Evolutionary conservation across 2,113 vertebrate species (phyloP), one percentile per base, ranked within the genome.

Genomic region (Scortum barcoo): DNA sequence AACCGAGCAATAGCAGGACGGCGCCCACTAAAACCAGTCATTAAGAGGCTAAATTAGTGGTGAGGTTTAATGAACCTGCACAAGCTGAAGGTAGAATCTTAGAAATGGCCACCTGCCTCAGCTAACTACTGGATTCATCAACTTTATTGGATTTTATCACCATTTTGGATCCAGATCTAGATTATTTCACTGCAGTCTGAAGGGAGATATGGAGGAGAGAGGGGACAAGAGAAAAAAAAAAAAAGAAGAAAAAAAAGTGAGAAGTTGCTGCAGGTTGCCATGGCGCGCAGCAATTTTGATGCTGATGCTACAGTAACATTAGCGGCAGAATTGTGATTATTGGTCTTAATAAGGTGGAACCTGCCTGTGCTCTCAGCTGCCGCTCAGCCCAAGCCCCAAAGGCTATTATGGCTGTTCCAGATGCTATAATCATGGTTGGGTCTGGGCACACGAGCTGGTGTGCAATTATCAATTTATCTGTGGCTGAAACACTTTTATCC

Each of bases 21-120:
- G 70, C 56, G 89, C 70, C 85, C 76, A 88, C 66, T 89, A 87
- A 88, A 93, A 87, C 81, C 86, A 83, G 58, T 83, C 88, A 89
- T 93, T 90, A 94, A 54, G 20, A 61, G 58, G 81, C 76, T 85
- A 88, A 93, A 93, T 84, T 87, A 90, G 73, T 81, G 76, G 69
- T 56, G 20, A 42, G 53, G 74, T 38, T 84, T 93, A 92, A 93
- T 90, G 76, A 87, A 86, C 76, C 93, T 1, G 5, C 54, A 56
- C 51, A 68, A 61, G 80, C 60, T 81, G 85, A 86, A 57, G 40
- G 76, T 77, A 85, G 76, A 91, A 78, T 74, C 74, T 46, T 24
- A 61, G 58, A 88, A 90, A 89, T 83, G 81, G 76, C 68, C 79
- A 67, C 76, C 67, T 75, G 84, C 62, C 83, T 79, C 71, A 38